Evolutionary conservation across 1,140 invertebrate species (phyloP), one percentile per base, ranked within the genome.

Genomic region (Eufriesea mexicana): DNA sequence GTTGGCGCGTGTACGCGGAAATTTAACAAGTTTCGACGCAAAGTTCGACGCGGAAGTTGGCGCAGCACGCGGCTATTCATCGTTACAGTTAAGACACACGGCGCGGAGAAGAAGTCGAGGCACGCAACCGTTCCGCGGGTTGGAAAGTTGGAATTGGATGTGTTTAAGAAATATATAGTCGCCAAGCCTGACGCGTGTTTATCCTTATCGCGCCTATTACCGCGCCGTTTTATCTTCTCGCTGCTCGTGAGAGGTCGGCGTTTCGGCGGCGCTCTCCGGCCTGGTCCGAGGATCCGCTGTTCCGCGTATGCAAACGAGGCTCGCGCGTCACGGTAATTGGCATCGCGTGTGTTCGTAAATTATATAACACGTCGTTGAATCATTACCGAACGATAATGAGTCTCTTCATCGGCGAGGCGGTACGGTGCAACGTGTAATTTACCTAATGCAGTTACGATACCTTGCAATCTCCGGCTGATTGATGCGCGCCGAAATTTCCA

Each of bases 361-460:
- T 79, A 71, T 64, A 79, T 71, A 83, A 83, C 75, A 49, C 81
- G 75, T 70, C 81, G 67, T 71, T 23, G 57, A 64, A 45, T 87
- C 51, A 84, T 86, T 74, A 77, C 35, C 47, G 47, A 72, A 83
- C 76, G 75, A 83, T 75, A 83, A 84, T 23, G 51, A 87, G 51
- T 64, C 73, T 83, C 45, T 75, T 83, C 67, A 71, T 83, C 81
- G 67, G 16, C 66, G 25, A 55, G 76, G 75, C 74, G 75, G 67
- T 49, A 55, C 67, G 66, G 35, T 47, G 64, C 67, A 83, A 83
- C 81, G 81, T 83, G 42, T 79, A 83, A 83, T 83, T 83, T 83
- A 79, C 75, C 74, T 86, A 66, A 61, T 81, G 42, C 61, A 55
- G 28, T 74, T 74, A 45, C 70, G 47, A 80, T 57, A 70, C 74